These are phyloP conservation scores for Syritta pipiens DNA, from an alignment of 2,888 invertebrate genomes.

Conservation along the genomic window DNA sequence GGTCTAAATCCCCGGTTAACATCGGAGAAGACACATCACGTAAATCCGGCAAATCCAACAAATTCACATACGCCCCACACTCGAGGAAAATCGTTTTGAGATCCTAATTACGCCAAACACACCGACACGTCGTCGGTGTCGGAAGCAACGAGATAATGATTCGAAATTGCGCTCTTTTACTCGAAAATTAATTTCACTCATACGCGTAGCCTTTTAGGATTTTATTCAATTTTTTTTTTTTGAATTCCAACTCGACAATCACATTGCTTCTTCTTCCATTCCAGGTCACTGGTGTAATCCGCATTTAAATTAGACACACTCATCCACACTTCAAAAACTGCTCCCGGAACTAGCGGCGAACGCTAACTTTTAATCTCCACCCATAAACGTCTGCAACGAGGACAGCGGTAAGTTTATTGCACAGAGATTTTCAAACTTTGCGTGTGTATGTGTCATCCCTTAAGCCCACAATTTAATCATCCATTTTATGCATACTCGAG, in stretches of 20 bases:
- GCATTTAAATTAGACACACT: conserved; percentile 28
- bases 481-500: conserved; percentile 35
- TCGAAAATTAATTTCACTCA: conserved; percentile 33
- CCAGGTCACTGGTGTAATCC: conserved; percentile 51
- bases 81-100: conserved; percentile 1
- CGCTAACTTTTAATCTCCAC: conserved; percentile 28
- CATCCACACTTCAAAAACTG: conserved; percentile 20
- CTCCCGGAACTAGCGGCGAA: conserved; percentile 6
- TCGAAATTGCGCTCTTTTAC: conserved; percentile 3
- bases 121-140: no score
- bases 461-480: conserved; percentile 22
- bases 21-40: neutral
- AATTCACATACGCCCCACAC: neutral
- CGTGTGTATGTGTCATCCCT: conserved; percentile 16
- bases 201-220: conserved; percentile 23
- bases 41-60: neutral
- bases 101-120: conserved; percentile 23
- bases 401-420: conserved; percentile 47
- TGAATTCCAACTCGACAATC: no score
- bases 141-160: no score
- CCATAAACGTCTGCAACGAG: conserved; percentile 11
- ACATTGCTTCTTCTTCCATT: conserved; percentile 27
- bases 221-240: no score
- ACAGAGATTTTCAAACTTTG: conserved; percentile 1
- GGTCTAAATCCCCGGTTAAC: no score